A percentile compares a stretch with the other conserved stretches of the same genome.
These are phyloP conservation scores for Plusia festucae DNA, from an alignment of 2,888 invertebrate genomes.

Conservation along the genomic window DNA sequence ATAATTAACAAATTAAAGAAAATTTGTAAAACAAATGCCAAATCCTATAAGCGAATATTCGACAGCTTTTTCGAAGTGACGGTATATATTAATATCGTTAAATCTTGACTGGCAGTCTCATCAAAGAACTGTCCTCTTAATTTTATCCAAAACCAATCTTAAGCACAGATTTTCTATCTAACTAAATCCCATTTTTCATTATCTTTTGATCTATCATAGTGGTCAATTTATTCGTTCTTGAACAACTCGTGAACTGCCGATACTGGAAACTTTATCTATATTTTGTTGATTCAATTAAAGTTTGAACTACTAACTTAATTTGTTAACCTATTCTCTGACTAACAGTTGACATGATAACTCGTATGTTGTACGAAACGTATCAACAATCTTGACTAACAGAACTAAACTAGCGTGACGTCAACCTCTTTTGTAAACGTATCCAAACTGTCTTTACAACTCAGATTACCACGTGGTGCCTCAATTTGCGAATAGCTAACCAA, in stretches of 20 bases:
- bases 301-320: background rate
- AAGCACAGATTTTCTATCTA: background rate
- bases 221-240: slow-evolving; percentile 8
- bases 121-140: background rate
- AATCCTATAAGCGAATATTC: background rate
- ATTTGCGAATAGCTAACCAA: slow-evolving; percentile 46
- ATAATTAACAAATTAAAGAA: too few relatives aligned
- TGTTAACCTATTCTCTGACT: background rate
- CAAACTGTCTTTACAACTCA: slow-evolving; percentile 13
- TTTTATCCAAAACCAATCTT: background rate
- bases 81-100: background rate
- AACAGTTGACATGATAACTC: background rate
- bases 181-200: background rate
- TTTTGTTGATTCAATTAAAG: background rate
- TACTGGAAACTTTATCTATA: background rate
- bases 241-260: background rate
- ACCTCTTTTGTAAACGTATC: slow-evolving; percentile 9
- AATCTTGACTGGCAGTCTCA: slow-evolving; percentile 5
- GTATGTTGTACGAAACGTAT: background rate
- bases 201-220: slow-evolving; percentile 6
- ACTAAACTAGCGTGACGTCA: background rate
- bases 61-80: background rate
- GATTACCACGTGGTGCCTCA: slow-evolving; percentile 18
- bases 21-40: too few relatives aligned
- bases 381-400: too few relatives aligned